phyloP scores from a whole-genome alignment of 2,797 vertebrate genomes.

The Picus viridis region DNA sequence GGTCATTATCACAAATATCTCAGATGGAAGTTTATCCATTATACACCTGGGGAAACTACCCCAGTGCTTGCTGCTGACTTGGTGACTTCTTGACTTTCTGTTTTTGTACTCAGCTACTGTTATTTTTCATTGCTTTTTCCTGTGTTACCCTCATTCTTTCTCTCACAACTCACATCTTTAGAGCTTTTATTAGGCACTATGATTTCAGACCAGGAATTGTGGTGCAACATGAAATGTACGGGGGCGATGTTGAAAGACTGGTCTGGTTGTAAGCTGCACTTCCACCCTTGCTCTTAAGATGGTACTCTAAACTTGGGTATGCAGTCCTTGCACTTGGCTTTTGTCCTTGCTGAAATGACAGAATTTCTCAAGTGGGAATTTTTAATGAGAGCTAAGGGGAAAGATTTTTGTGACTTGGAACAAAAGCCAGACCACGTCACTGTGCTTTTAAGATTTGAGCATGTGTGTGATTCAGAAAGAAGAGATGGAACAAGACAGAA shows the following conservation, averaged over 20 bases:
- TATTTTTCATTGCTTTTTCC: not conserved
- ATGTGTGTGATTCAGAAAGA: not conserved
- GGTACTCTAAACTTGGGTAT: constrained; percentile 12
- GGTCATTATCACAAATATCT: not conserved
- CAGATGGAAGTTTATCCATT: not conserved
- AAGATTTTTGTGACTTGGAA: not conserved
- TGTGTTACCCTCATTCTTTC: not conserved
- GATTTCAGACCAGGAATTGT: not conserved
- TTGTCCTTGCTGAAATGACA: not conserved
- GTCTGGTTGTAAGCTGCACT: not conserved
- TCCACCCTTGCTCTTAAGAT: constrained; percentile 34
- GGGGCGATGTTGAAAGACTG: not conserved
- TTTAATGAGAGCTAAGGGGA: not conserved
- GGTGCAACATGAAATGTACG: not conserved
- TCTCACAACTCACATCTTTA: not conserved
- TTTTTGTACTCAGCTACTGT: not conserved
- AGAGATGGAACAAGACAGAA: not conserved
- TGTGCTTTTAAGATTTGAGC: not conserved
- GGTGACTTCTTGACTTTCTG: not conserved
- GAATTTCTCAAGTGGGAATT: not conserved
- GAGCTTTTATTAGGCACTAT: not conserved
- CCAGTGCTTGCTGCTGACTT: not conserved
- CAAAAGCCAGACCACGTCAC: fast-evolving
- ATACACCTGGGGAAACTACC: not conserved
- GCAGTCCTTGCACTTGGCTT: not conserved